Percentiles rank a stretch among this genome's conserved stretches.
phyloP scores from a whole-genome alignment of 2,888 invertebrate genomes.

The Spisula subtruncata region DNA sequence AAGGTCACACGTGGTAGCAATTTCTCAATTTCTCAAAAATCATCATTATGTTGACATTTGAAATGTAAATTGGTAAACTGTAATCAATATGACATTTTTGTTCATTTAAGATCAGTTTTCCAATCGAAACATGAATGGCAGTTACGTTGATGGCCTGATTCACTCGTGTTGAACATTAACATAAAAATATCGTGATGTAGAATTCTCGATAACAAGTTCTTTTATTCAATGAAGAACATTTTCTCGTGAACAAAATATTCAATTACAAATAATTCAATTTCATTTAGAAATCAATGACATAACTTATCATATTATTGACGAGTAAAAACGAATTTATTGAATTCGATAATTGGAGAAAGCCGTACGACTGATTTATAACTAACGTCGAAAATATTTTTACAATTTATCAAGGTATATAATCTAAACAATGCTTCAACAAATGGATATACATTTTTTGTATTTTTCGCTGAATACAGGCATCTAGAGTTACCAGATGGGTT shows the following conservation, averaged over 20 bases:
- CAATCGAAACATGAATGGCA: background rate
- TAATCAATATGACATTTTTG: background rate
- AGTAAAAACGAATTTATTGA: background rate
- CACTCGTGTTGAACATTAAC: background rate
- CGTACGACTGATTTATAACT: background rate
- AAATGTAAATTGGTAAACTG: background rate
- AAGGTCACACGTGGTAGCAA: too few species aligned
- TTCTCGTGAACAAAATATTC: background rate
- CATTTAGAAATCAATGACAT: slow-evolving; percentile 5
- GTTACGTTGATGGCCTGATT: background rate
- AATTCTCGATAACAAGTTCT: slow-evolving; percentile 9
- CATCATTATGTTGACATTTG: background rate
- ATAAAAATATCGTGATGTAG: background rate
- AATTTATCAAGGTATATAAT: slow-evolving; percentile 15
- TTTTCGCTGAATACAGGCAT: slow-evolving; percentile 29
- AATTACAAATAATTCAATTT: background rate
- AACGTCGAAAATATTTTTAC: slow-evolving; percentile 15
- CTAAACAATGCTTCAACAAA: slow-evolving; percentile 32
- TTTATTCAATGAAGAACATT: background rate
- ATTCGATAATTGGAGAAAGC: background rate
- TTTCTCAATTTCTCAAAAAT: background rate
- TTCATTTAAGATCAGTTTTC: background rate
- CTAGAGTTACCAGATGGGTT: slow-evolving; percentile 29
- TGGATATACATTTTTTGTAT: too few species aligned
- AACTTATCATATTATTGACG: slow-evolving; percentile 1